Percentiles rank a stretch among this genome's conserved stretches.
These are phyloP conservation scores for Dexiosoma caninum DNA, from an alignment of 2,888 invertebrate genomes.

Conservation along the genomic window DNA sequence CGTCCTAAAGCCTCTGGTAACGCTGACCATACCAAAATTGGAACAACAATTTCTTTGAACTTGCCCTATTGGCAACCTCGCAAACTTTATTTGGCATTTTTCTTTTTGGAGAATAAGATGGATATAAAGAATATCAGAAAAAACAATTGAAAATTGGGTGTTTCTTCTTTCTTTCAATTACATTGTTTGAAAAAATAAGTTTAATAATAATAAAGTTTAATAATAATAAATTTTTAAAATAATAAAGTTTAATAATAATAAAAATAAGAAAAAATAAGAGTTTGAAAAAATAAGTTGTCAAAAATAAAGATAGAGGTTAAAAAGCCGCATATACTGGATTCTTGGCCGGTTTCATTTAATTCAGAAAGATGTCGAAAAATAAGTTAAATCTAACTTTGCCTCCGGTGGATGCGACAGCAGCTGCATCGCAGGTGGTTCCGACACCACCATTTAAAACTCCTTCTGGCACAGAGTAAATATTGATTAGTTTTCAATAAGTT, in stretches of 20 bases:
- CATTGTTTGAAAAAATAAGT: not conserved
- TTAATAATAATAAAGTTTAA: too few relatives aligned
- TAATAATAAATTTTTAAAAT: too few relatives aligned
- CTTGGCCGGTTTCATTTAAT: too few relatives aligned
- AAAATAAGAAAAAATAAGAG: too few relatives aligned
- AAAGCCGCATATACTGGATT: too few relatives aligned
- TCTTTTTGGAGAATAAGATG: slow-evolving; percentile 2
- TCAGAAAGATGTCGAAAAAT: slow-evolving; percentile 86
- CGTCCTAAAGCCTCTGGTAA: too few relatives aligned
- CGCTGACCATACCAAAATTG: too few relatives aligned
- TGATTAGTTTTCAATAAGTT: slow-evolving; percentile 28
- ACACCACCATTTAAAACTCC: slow-evolving; percentile 78
- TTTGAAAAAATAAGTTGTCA: too few relatives aligned
- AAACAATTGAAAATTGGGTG: slow-evolving; percentile 54
- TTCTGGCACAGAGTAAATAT: slow-evolving; percentile 78
- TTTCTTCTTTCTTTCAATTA: slow-evolving; percentile 10
- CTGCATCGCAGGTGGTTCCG: slow-evolving; percentile 79
- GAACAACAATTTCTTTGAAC: too few relatives aligned
- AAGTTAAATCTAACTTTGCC: slow-evolving; percentile 93
- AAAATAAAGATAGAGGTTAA: too few relatives aligned
- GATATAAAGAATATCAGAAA: slow-evolving; percentile 38
- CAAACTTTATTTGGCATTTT: slow-evolving; percentile 16
- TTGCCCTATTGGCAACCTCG: not conserved
- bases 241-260: too few relatives aligned
- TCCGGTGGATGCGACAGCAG: slow-evolving; percentile 86